A percentile compares a stretch with the other conserved stretches of the same genome.
Conservation (phyloP, 2,888 invertebrate genomes). For the Clusia tigrina region DNA sequence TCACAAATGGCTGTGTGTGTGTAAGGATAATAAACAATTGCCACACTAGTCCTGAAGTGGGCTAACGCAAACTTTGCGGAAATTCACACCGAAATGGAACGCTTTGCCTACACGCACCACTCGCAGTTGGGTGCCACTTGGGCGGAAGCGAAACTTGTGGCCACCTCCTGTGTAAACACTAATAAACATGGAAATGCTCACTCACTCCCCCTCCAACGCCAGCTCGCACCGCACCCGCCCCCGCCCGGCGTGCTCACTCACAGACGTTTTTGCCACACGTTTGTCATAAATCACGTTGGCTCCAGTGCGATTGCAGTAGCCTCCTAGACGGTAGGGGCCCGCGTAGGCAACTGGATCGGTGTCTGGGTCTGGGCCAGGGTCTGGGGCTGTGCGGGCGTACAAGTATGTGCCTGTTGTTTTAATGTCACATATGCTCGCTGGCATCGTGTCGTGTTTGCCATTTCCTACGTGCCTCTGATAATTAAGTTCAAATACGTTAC, state of each 20-base stretch:
- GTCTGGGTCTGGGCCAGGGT: background rate
- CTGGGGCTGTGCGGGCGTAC: background rate
- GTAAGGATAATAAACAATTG: too few species aligned
- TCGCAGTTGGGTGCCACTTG: constrained; percentile 46
- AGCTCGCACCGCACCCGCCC: background rate
- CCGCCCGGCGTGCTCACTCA: constrained; percentile 7
- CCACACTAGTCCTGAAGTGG: too few species aligned
- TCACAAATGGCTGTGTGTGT: too few species aligned
- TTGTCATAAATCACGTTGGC: constrained; percentile 54
- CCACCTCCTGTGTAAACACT: constrained; percentile 31
- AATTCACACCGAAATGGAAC: background rate
- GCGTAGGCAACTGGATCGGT: too few species aligned
- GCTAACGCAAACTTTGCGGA: too few species aligned
- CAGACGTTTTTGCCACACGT: constrained; percentile 44
- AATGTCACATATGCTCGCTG: constrained; percentile 13
- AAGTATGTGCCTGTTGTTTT: constrained; percentile 19
- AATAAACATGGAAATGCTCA: constrained; percentile 3
- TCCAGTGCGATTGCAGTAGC: constrained; percentile 20
- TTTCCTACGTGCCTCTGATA: constrained; percentile 36
- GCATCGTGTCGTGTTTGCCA: constrained; percentile 18
- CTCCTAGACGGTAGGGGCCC: background rate
- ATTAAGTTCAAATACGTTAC: constrained; percentile 16
- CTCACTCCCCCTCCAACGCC: background rate
- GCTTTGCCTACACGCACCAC: constrained; percentile 24
- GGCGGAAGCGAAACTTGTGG: constrained; percentile 42